These are phyloP conservation scores for Microdon myrmicae DNA, from an alignment of 2,888 invertebrate species.

Conservation along the genomic window DNA sequence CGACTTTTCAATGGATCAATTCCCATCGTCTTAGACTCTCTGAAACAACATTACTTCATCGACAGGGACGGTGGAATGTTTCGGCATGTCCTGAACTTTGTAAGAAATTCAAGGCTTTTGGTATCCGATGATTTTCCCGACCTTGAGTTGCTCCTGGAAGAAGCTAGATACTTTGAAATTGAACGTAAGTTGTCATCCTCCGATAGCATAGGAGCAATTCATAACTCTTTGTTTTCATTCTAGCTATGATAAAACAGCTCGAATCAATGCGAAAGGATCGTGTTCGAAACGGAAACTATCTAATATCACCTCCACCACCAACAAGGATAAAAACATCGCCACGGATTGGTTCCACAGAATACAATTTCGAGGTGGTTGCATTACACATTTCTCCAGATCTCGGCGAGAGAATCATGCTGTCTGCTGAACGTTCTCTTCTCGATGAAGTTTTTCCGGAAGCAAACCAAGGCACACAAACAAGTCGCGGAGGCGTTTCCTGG, in stretches of 20 bases:
- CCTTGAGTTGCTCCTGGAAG: constrained; percentile 86
- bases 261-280: constrained; percentile 79
- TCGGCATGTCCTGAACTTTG: constrained; percentile 95
- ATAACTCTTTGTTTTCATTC: constrained; percentile 62
- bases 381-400: constrained; percentile 84
- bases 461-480: constrained; percentile 80
- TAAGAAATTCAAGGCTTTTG: constrained; percentile 88
- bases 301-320: constrained; percentile 66
- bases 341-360: constrained; percentile 60
- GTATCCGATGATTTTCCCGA: constrained; percentile 89
- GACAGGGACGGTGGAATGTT: constrained; percentile 98
- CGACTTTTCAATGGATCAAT: constrained; percentile 95
- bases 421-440: constrained; percentile 80
- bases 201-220: no score
- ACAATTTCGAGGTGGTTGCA: constrained; percentile 80
- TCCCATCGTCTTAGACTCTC: constrained; percentile 93
- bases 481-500: constrained; percentile 82
- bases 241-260: constrained; percentile 79
- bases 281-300: constrained; percentile 71
- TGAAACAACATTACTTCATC: constrained; percentile 99
- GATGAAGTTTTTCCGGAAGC: constrained; percentile 83
- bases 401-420: constrained; percentile 83
- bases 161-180: constrained; percentile 91
- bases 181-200: constrained; percentile 75
- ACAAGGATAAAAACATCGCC: constrained; percentile 61